These are phyloP conservation scores for Zingel zingel DNA, from an alignment of 2,113 vertebrate genomes.

Conservation along the genomic window DNA sequence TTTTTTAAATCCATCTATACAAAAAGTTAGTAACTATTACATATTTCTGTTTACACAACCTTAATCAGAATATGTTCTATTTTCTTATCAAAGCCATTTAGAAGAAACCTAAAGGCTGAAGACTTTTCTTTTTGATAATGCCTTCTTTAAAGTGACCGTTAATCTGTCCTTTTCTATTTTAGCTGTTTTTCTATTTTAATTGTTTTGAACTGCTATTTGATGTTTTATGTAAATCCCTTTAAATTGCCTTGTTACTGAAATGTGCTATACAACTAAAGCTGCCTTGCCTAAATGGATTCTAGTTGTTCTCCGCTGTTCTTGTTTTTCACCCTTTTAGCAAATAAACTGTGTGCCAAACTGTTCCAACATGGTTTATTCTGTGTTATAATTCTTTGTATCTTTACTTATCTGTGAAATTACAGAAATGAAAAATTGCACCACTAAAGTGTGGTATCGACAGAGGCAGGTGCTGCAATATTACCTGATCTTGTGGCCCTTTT, in stretches of 20 bases:
- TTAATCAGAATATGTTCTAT: neutral
- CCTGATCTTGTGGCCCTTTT: neutral
- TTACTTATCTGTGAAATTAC: neutral
- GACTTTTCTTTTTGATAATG: too few species aligned
- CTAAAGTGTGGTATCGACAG: neutral
- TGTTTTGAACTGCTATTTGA: too few species aligned
- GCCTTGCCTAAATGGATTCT: neutral
- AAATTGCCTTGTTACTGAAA: too few species aligned
- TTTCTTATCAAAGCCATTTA: neutral
- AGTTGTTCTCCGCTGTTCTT: neutral
- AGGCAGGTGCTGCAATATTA: neutral
- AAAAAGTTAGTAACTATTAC: neutral
- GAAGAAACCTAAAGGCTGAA: neutral
- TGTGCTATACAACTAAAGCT: too few species aligned
- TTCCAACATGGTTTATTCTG: neutral
- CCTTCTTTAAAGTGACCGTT: too few species aligned
- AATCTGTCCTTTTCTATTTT: too few species aligned
- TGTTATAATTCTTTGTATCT: too few species aligned
- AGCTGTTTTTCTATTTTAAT: too few species aligned
- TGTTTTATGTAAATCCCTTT: too few species aligned
- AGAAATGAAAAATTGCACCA: neutral
- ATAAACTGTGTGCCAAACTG: neutral
- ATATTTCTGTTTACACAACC: neutral
- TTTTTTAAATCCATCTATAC: neutral
- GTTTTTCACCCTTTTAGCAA: neutral